Base-by-base conservation (phyloP, 2,797 vertebrate genomes). In the Streptopelia turtur region DNA sequence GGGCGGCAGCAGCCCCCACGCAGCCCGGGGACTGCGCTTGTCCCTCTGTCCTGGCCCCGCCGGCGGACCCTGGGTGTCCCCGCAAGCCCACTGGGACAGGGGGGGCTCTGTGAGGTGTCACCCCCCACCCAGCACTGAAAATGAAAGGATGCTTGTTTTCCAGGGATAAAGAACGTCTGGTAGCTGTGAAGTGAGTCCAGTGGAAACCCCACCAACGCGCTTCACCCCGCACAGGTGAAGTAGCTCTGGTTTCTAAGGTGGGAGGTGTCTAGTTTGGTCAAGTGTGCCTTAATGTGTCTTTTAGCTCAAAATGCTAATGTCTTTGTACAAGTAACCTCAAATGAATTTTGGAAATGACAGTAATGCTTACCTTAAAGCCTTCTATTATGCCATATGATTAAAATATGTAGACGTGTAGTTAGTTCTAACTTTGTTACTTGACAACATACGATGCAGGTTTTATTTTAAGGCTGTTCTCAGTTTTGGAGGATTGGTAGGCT, bases 191-290 rank as follows among this genome's bases (percentile, higher is more conserved):
- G 95, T 65, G 89, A 95, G 94, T 75, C 84, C 84, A 24, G 82
- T 91, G 94, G 94, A 78, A 91, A 94, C 57, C 45, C 82, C 69
- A 63, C 56, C 87, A 55, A 83, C 37, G 8, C 1, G 5, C 92
- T 94, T 97, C 91, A 80, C 75, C 84, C 90, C 5, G 63, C 92
- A 89, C 94, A 96, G 95, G 95, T 96, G 95, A 96, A 91, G 50
- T 63, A 91, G 84, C 69, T 89, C 35, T 0, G 4, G 14, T 87
- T 88, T 83, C 52, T 89, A 55, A 17, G 17, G 89, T 0, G 15
- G 59, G 76, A 94, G 65, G 70, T 56, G 65, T 45, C 52, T 28
- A 14, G 23, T 61, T 94, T 27, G 63, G 64, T 64, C 50, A 57
- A 20, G 22, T 45, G 35, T 28, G 89, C 57, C 31, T 65, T 91